Percentiles rank a stretch among this genome's conserved stretches.
phyloP scores from a whole-genome alignment of 2,113 vertebrate species.

The Chlorodrepanis virens region DNA sequence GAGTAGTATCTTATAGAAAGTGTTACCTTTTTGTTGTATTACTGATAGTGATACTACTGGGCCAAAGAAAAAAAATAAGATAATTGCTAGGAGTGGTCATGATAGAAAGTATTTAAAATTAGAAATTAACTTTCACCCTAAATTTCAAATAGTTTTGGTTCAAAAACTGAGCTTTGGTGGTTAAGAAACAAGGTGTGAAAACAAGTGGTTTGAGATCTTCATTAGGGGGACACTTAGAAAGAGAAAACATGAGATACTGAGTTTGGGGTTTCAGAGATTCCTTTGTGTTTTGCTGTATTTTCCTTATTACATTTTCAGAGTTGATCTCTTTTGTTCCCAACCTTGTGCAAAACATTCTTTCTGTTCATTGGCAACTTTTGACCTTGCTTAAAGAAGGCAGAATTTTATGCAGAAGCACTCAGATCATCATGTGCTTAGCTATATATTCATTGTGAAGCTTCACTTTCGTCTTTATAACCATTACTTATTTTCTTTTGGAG shows the following conservation, averaged over 20 bases:
- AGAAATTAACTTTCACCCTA: neutral
- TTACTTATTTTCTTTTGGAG: neutral
- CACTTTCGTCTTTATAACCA: neutral
- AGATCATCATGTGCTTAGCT: neutral
- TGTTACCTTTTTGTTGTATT: neutral
- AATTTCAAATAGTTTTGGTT: neutral
- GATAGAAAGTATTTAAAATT: neutral
- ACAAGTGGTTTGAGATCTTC: neutral
- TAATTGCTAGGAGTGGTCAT: neutral
- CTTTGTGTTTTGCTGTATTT: neutral
- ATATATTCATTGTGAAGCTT: neutral
- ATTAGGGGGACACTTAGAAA: neutral
- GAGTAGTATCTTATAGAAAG: neutral
- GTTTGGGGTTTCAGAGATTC: neutral
- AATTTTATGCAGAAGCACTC: neutral
- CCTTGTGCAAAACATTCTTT: neutral
- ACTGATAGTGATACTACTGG: neutral
- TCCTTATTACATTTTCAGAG: neutral
- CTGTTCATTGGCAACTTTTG: neutral
- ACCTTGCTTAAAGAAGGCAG: neutral
- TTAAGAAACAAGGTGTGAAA: neutral
- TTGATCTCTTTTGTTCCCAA: neutral
- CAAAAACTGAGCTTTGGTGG: neutral
- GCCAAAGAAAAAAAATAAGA: neutral
- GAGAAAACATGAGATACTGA: neutral